Evolutionary conservation across 2,888 invertebrate species (phyloP).

Genomic region (Troides oblongomaculatus): DNA sequence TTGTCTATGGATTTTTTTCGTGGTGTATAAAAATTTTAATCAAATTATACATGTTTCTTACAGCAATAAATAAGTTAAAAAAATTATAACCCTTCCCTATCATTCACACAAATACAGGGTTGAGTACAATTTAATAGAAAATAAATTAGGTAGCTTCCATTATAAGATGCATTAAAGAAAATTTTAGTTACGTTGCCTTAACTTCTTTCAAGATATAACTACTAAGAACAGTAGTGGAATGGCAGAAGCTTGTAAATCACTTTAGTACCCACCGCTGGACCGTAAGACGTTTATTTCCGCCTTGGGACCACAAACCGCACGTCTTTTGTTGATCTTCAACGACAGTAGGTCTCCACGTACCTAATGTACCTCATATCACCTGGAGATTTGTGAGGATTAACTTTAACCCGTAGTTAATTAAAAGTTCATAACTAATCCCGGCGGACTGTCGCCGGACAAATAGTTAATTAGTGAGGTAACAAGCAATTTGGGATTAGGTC

Average conservation of each 20-base stretch:
- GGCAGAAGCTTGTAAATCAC: not conserved
- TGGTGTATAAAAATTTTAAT: no score
- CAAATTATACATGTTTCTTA: no score
- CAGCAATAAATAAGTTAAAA: no score
- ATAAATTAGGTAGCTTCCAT: no score
- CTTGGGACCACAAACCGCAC: not conserved
- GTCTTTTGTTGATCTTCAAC: not conserved
- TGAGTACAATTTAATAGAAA: no score
- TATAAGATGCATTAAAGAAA: no score
- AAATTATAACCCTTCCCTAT: no score
- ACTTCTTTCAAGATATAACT: not conserved
- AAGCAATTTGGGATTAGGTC: conserved; percentile 18
- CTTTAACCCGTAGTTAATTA: conserved; percentile 5
- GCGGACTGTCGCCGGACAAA: not conserved
- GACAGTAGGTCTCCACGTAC: not conserved
- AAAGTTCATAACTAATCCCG: conserved; percentile 1
- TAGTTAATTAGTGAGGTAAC: conserved; percentile 12
- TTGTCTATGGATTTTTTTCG: no score
- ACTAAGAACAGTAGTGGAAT: not conserved
- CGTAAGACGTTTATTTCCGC: not conserved
- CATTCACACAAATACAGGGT: no score
- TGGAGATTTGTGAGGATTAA: not conserved
- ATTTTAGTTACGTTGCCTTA: not conserved
- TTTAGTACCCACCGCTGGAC: not conserved
- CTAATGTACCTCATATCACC: not conserved